Evolutionary conservation across 2,113 vertebrate genomes (phyloP).

Genomic region (Thunnus maccoyii): DNA sequence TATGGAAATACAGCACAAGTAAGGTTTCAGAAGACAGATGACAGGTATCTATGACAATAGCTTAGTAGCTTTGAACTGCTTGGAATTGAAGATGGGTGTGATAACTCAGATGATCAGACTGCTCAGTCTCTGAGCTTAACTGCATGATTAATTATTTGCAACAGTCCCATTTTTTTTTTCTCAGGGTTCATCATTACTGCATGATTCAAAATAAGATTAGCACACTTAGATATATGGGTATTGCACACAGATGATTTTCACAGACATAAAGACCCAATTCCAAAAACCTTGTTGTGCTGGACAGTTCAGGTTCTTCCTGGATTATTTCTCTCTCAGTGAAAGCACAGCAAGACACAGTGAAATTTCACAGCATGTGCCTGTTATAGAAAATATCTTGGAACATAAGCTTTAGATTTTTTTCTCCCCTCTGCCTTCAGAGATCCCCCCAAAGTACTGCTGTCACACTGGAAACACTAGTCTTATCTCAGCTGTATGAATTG

Average conservation of each 20-base stretch:
- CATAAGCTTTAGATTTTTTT: slow-evolving; percentile 43
- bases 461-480: slow-evolving; percentile 58
- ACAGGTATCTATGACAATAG: background rate
- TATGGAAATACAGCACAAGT: background rate
- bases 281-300: slow-evolving; percentile 18
- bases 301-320: slow-evolving; percentile 28
- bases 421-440: slow-evolving; percentile 42
- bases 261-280: background rate
- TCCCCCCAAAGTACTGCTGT: slow-evolving; percentile 61
- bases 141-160: slow-evolving; percentile 21
- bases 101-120: background rate
- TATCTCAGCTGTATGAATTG: slow-evolving; percentile 65
- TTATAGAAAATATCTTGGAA: slow-evolving; percentile 55
- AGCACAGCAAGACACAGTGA: slow-evolving; percentile 35
- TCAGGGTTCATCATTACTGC: background rate
- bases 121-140: background rate
- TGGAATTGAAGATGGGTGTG: background rate
- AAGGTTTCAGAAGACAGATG: background rate
- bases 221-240: background rate
- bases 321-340: slow-evolving; percentile 40
- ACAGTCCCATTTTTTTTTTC: slow-evolving; percentile 10
- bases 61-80: background rate
- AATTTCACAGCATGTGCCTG: slow-evolving; percentile 55
- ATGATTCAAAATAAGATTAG: slow-evolving; percentile 13
- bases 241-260: background rate